A percentile compares a stretch with the other conserved stretches of the same genome.
These are phyloP conservation scores for Myotis brandtii DNA, from an alignment of 2,113 vertebrate genomes.

Conservation along the genomic window DNA sequence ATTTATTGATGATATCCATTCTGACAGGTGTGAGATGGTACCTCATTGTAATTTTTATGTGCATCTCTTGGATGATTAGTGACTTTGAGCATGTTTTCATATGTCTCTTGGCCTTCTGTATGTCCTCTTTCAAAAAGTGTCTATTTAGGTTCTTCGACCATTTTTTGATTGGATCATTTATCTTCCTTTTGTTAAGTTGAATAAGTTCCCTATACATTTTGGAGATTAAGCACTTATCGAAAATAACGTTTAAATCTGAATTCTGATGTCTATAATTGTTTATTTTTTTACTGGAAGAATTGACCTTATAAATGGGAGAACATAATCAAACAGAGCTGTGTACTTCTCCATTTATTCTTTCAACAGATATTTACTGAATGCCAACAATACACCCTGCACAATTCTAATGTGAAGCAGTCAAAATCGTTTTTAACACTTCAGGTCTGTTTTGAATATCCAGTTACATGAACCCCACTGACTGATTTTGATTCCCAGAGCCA, in stretches of 20 bases:
- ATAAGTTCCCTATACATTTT: too few relatives aligned
- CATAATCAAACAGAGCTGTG: neutral
- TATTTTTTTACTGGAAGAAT: neutral
- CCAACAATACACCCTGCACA: neutral
- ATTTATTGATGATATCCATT: too few relatives aligned
- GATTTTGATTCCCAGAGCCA: neutral
- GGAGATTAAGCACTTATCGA: too few relatives aligned
- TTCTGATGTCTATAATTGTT: neutral
- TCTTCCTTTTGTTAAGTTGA: too few relatives aligned
- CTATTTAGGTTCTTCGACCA: too few relatives aligned
- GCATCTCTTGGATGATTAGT: too few relatives aligned
- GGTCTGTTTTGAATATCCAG: neutral
- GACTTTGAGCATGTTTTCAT: too few relatives aligned
- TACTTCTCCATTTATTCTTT: neutral
- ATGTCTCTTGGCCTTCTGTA: too few relatives aligned
- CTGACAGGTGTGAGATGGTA: too few relatives aligned
- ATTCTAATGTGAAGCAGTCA: neutral
- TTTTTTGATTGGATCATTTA: too few relatives aligned
- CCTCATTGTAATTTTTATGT: too few relatives aligned
- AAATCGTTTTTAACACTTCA: neutral
- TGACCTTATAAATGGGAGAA: neutral
- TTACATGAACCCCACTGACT: neutral
- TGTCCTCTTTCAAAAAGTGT: too few relatives aligned
- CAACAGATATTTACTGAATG: neutral
- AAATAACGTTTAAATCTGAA: neutral